A percentile compares a stretch with the other conserved stretches of the same genome.
These are phyloP conservation scores for Haliclona indistincta DNA, from an alignment of 37 sponge, comb jelly and placozoan species.

Conservation along the genomic window DNA sequence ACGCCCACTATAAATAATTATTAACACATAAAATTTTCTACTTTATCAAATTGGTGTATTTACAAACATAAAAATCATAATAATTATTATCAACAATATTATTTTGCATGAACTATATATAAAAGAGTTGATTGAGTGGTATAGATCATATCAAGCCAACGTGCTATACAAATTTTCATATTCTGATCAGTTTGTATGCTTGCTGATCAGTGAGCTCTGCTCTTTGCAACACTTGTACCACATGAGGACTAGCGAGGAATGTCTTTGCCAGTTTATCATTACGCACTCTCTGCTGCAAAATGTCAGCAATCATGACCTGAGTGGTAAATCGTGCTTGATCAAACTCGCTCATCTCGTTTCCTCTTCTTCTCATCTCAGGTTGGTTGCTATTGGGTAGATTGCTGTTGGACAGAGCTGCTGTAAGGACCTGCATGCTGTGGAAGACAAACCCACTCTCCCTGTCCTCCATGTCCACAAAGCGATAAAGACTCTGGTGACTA, in stretches of 20 bases:
- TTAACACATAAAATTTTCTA: too few relatives aligned
- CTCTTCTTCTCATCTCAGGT: background rate
- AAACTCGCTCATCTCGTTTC: constrained; percentile 19
- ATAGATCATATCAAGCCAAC: too few relatives aligned
- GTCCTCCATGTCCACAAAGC: constrained; percentile 57
- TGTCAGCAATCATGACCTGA: constrained; percentile 47
- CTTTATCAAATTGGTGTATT: too few relatives aligned
- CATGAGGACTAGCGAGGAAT: constrained; percentile 30
- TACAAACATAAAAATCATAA: too few relatives aligned
- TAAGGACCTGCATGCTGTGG: constrained; percentile 33
- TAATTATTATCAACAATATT: too few relatives aligned
- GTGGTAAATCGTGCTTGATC: constrained; percentile 28
- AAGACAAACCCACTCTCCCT: background rate
- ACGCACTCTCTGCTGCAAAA: constrained; percentile 30
- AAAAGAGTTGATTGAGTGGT: too few relatives aligned
- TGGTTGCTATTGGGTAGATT: background rate
- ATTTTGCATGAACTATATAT: too few relatives aligned
- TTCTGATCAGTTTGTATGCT: too few relatives aligned
- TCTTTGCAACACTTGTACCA: background rate
- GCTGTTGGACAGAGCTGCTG: constrained; percentile 11
- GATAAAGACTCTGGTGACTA: constrained; percentile 11
- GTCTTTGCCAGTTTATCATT: constrained; percentile 50
- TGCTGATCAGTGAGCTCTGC: too few relatives aligned
- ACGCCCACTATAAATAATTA: too few relatives aligned
- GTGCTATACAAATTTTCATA: too few relatives aligned